Conservation (phyloP, 1,140 invertebrate genomes). For the Homarus americanus region DNA sequence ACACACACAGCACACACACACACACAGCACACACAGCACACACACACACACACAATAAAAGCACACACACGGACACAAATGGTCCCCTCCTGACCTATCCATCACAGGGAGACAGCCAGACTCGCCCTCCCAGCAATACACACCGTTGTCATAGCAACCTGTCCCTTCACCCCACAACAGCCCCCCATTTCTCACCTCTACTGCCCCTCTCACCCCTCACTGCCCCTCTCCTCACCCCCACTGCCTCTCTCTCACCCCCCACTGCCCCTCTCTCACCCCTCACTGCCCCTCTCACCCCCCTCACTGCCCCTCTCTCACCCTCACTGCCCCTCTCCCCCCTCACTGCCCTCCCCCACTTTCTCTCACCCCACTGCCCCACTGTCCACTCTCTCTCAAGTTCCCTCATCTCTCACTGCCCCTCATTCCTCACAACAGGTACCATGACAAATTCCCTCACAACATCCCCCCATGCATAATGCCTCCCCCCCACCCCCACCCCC, state of each 20-base stretch:
- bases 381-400: background rate
- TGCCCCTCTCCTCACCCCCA: background rate
- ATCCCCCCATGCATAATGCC: too few relatives aligned
- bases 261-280: background rate
- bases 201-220: background rate
- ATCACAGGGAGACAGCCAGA: slow-evolving; percentile 19
- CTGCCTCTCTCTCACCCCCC: background rate
- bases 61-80: background rate
- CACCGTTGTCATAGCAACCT: slow-evolving; percentile 15
- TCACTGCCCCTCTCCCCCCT: background rate
- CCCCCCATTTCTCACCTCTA: background rate
- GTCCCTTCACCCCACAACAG: background rate
- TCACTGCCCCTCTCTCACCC: background rate
- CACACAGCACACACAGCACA: background rate
- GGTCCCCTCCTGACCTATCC: slow-evolving; percentile 4
- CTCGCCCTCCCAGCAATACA: slow-evolving; percentile 21
- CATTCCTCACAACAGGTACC: too few relatives aligned
- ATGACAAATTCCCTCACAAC: too few relatives aligned
- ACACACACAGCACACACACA: background rate
- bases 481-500: background rate
- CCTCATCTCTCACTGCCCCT: too few relatives aligned
- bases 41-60: background rate
- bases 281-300: background rate
- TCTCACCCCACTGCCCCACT: background rate
- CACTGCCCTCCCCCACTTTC: background rate